phyloP scores from a whole-genome alignment of 1,140 invertebrate species.

The Euborellia annulipes region DNA sequence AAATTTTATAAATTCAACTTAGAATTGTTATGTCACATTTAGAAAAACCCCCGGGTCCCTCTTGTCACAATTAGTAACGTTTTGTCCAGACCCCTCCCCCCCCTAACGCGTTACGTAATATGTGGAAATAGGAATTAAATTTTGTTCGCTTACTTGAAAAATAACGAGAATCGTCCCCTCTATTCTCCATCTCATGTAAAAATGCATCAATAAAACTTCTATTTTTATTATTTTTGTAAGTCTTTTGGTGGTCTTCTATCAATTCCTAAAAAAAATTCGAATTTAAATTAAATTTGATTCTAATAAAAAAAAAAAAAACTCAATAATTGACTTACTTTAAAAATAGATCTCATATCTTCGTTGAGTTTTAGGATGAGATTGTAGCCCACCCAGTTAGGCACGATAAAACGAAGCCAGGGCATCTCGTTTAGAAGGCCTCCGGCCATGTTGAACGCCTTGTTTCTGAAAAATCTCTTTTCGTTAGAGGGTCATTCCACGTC shows the following conservation, averaged over 20 bases:
- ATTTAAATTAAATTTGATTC: background rate
- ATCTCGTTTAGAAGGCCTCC: constrained; percentile 44
- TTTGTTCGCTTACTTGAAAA: constrained; percentile 38
- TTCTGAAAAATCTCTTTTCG: too few relatives aligned
- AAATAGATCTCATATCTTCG: constrained; percentile 35
- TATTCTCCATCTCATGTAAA: constrained; percentile 45
- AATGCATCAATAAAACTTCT: constrained; percentile 64
- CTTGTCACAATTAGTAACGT: background rate
- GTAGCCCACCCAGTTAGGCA: constrained; percentile 48
- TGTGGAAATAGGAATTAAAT: background rate
- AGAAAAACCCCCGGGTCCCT: background rate
- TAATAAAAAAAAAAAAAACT: too few relatives aligned
- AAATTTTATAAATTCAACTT: background rate
- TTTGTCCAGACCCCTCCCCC: too few relatives aligned
- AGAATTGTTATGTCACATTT: too few relatives aligned
- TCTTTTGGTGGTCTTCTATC: constrained; percentile 41
- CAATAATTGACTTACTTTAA: constrained; percentile 38
- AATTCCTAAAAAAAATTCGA: constrained; percentile 27
- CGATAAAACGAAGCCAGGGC: constrained; percentile 51
- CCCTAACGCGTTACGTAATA: background rate
- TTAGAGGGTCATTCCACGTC: too few relatives aligned
- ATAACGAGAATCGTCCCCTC: constrained; percentile 24
- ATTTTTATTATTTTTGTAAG: constrained; percentile 29
- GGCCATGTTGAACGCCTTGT: too few relatives aligned
- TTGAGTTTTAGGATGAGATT: constrained; percentile 46